These are phyloP conservation scores for Pyrochroa serraticornis DNA, from an alignment of 2,888 invertebrate species.

Conservation along the genomic window DNA sequence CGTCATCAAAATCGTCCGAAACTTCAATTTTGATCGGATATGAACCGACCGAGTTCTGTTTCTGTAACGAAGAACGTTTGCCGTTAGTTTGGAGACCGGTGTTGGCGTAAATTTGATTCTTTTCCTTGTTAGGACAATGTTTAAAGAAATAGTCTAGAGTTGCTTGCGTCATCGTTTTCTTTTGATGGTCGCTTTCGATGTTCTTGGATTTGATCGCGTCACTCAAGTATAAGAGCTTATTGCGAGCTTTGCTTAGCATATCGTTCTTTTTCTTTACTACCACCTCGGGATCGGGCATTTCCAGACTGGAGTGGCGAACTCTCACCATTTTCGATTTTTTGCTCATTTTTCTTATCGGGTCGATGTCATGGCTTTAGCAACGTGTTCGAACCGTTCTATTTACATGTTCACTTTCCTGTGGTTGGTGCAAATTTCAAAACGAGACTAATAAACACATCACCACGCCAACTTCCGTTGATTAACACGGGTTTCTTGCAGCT, in stretches of 20 bases:
- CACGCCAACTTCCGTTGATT: slow-evolving; percentile 7
- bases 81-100: slow-evolving; percentile 25
- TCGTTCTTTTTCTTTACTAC: slow-evolving; percentile 60
- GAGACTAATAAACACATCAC: slow-evolving; percentile 14
- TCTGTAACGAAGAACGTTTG: slow-evolving; percentile 44
- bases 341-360: slow-evolving; percentile 33
- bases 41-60: slow-evolving; percentile 54
- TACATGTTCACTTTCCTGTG: neutral
- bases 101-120: slow-evolving; percentile 45
- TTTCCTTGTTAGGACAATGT: slow-evolving; percentile 56
- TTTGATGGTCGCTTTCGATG: slow-evolving; percentile 41
- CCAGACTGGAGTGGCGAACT: slow-evolving; percentile 56
- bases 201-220: slow-evolving; percentile 59
- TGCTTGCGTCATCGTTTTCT: slow-evolving; percentile 52
- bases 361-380: neutral
- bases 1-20: slow-evolving; percentile 40
- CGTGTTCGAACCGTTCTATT: neutral
- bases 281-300: slow-evolving; percentile 54
- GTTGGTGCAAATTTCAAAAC: slow-evolving; percentile 1
- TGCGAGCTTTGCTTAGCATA: slow-evolving; percentile 52
- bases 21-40: slow-evolving; percentile 53
- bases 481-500: too few species aligned
- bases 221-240: slow-evolving; percentile 50
- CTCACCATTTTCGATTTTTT: slow-evolving; percentile 55
- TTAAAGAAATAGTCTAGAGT: slow-evolving; percentile 61